phyloP scores from a whole-genome alignment of 92 coral and sea anemone genomes.

The Epizoanthus rinbou region DNA sequence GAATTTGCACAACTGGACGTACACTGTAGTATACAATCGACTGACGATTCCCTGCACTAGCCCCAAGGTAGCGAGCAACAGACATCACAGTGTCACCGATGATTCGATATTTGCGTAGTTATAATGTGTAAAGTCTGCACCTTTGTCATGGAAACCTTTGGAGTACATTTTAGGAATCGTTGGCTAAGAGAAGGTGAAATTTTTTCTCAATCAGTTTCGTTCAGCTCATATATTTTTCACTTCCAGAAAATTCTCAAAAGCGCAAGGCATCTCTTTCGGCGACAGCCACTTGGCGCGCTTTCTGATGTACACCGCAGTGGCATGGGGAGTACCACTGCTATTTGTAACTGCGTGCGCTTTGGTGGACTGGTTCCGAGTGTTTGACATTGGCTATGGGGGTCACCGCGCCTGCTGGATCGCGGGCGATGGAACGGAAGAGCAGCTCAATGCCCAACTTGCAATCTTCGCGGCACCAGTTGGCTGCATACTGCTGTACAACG shows the following conservation, averaged over 20 bases:
- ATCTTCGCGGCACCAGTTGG: constrained; percentile 74
- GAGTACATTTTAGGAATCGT: too few relatives aligned
- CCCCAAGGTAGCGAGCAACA: too few relatives aligned
- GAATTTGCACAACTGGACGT: too few relatives aligned
- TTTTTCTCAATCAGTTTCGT: not conserved
- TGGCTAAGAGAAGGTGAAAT: too few relatives aligned
- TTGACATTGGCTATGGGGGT: constrained; percentile 75
- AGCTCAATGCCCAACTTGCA: constrained; percentile 42
- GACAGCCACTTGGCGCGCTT: constrained; percentile 55
- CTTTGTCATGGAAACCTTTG: too few relatives aligned
- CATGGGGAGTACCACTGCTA: constrained; percentile 85
- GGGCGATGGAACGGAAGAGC: constrained; percentile 36
- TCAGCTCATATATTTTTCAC: not conserved
- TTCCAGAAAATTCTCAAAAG: constrained; percentile 72
- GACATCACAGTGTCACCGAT: too few relatives aligned
- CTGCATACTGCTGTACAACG: constrained; percentile 68
- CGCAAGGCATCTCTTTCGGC: constrained; percentile 51
- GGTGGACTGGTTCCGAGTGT: constrained; percentile 71
- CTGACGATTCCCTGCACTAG: too few relatives aligned
- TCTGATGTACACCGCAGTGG: constrained; percentile 56
- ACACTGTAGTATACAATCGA: too few relatives aligned
- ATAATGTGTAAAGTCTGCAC: too few relatives aligned
- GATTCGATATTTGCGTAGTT: too few relatives aligned
- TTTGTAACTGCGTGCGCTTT: constrained; percentile 62
- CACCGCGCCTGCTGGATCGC: constrained; percentile 77